Base-by-base conservation (phyloP, 2,797 vertebrate genomes). In the Malacoraja senta region DNA sequence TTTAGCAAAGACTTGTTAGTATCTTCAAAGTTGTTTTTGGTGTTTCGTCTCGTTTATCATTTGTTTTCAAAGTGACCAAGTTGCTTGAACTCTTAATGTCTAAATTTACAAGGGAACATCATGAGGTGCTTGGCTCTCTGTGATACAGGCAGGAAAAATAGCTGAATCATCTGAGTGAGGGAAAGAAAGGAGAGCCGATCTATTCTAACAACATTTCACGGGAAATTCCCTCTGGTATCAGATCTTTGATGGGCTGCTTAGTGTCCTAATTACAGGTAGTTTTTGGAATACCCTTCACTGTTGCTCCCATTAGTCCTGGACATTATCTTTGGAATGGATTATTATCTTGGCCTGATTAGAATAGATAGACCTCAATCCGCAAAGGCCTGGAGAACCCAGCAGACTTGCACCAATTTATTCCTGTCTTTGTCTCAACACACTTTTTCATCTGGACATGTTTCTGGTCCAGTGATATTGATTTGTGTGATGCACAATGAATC, bases 301-400 rank as follows among this genome's bases (percentile, higher is more conserved):
- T 71, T 92, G 68, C 90, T 74, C 38, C 71, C 90, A 92, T 53
- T 74, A 44, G 21, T 92, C 71, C 71, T 74, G 35, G 53, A 76
- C 53, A 26, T 88, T 92, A 76, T 92, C 38, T 92, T 92, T 92
- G 76, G 71, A 92, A 19, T 76, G 90, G 38, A 92, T 26, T 38
- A 17, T 72, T 92, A 71, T 53, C 90, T 72, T 92, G 90, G 71
- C 90, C 90, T 92, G 90, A 92, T 92, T 92, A 76, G 68, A 91
- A 44, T 53, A 44, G 38, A 44, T 13, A 91, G 65, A 58, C 71
- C 90, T 76, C 53, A 76, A 92, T 76, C 53, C 38, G 53, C 35
- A 76, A 19, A 38, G 29, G 71, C 9, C 32, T 29, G 35, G 38
- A n/a, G 26, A 53, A 92, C 10, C 68, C 21, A 53, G 38, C 26